Percentiles rank a stretch among this genome's conserved stretches.
Evolutionary conservation across 2,888 invertebrate genomes (phyloP).

Genomic region (Troides helena): DNA sequence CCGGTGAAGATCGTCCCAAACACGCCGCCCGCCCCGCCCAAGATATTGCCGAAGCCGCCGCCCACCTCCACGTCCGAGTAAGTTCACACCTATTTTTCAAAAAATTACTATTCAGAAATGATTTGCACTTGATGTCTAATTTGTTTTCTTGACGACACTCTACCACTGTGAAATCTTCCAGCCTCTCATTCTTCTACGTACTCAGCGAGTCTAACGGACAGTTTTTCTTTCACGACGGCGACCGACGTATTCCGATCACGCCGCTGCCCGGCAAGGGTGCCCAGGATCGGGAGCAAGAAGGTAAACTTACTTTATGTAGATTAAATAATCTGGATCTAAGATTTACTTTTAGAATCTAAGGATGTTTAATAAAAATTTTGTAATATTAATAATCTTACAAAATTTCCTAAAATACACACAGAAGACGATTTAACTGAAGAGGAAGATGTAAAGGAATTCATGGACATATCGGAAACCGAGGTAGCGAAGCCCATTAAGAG

Average conservation of each 20-base stretch:
- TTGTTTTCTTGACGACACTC: no score
- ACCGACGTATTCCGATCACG: slow-evolving; percentile 62
- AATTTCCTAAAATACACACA: slow-evolving; percentile 5
- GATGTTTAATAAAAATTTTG: no score
- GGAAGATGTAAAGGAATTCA: slow-evolving; percentile 35
- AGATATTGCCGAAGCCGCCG: slow-evolving; percentile 62
- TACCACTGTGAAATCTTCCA: slow-evolving; percentile 32
- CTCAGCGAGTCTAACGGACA: slow-evolving; percentile 71
- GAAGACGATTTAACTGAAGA: slow-evolving; percentile 36
- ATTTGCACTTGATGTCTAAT: no score
- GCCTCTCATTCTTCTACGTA: slow-evolving; percentile 66
- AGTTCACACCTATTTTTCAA: slow-evolving; percentile 36
- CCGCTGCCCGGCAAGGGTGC: slow-evolving; percentile 37
- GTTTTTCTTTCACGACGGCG: slow-evolving; percentile 73
- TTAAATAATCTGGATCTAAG: no score
- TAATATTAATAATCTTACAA: no score
- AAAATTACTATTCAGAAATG: no score
- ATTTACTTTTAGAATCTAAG: no score
- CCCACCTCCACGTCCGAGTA: slow-evolving; percentile 57
- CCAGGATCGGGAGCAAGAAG: slow-evolving; percentile 24
- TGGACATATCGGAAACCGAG: slow-evolving; percentile 33
- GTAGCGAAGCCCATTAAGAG: not conserved
- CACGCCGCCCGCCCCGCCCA: slow-evolving; percentile 51
- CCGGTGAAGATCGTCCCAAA: slow-evolving; percentile 62
- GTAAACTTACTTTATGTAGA: slow-evolving; percentile 8